Conservation (phyloP, 2,113 vertebrate genomes). For the Phycodurus eques region DNA sequence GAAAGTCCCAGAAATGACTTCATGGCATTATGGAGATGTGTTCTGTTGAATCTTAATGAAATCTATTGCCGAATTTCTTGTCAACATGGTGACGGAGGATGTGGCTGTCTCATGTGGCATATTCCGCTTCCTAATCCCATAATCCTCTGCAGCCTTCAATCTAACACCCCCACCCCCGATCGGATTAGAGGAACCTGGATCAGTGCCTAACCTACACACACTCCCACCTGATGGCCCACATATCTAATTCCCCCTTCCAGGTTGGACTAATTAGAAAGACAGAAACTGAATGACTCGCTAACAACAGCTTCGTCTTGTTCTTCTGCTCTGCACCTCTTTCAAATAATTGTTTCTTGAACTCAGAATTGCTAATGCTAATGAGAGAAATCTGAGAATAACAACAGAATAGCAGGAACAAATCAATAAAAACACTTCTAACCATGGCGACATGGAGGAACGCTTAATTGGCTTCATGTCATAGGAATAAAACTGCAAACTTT, state of each 20-base stretch:
- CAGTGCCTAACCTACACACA: slow-evolving; percentile 18
- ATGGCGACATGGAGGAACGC: slow-evolving; percentile 45
- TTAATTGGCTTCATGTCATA: slow-evolving; percentile 40
- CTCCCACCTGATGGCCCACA: slow-evolving; percentile 40
- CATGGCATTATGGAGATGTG: not conserved
- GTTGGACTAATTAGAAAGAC: slow-evolving; percentile 17
- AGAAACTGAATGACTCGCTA: not conserved
- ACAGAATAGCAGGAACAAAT: slow-evolving; percentile 24
- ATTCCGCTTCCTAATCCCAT: slow-evolving; percentile 44
- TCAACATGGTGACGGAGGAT: not conserved
- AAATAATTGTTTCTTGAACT: not conserved
- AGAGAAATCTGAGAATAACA: not conserved
- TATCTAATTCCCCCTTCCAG: slow-evolving; percentile 25
- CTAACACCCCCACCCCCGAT: slow-evolving; percentile 22
- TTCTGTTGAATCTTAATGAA: not conserved
- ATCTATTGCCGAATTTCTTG: not conserved
- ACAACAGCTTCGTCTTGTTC: not conserved
- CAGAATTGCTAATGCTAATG: not conserved
- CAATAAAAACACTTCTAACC: slow-evolving; percentile 19
- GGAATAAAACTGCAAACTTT: slow-evolving; percentile 12
- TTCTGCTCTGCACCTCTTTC: not conserved
- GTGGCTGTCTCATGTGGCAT: slow-evolving; percentile 58
- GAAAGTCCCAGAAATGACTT: not conserved
- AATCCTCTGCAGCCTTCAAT: slow-evolving; percentile 52
- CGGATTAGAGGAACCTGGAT: slow-evolving; percentile 53